Evolutionary conservation across 2,797 vertebrate genomes (phyloP).

Genomic region (Coreius guichenoti): DNA sequence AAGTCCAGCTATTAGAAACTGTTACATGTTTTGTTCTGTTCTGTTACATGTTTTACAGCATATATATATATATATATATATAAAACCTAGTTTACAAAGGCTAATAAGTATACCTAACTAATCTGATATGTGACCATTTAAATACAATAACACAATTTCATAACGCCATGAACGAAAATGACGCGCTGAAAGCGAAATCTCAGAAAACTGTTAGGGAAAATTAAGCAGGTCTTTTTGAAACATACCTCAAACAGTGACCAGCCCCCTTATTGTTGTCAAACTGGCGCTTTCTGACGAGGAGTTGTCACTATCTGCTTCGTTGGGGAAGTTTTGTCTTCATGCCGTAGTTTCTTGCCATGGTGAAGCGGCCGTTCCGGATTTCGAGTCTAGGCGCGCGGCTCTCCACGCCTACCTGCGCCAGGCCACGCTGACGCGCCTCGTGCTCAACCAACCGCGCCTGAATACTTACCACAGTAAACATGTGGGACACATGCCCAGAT

Average conservation of each 20-base stretch:
- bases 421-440: background rate
- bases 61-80: too few relatives aligned
- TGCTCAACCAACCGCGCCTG: background rate
- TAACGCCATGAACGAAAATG: background rate
- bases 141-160: background rate
- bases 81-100: background rate
- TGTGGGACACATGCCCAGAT: background rate
- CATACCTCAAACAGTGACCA: constrained; percentile 21
- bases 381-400: constrained; percentile 30
- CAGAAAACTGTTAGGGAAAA: background rate
- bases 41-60: background rate
- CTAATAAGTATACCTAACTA: background rate
- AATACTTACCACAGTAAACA: background rate
- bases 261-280: background rate
- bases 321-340: background rate
- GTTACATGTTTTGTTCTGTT: too few relatives aligned
- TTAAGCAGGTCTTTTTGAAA: background rate
- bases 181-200: background rate
- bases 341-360: background rate
- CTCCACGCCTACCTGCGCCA: constrained; percentile 34
- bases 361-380: constrained; percentile 30
- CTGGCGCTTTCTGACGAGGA: background rate
- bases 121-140: too few relatives aligned
- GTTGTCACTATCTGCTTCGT: background rate
- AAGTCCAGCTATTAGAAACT: constrained; percentile 42